Evolutionary conservation across 2,888 invertebrate genomes (phyloP), one percentile per base, ranked within the genome.

Genomic region (Philaethria dido): DNA sequence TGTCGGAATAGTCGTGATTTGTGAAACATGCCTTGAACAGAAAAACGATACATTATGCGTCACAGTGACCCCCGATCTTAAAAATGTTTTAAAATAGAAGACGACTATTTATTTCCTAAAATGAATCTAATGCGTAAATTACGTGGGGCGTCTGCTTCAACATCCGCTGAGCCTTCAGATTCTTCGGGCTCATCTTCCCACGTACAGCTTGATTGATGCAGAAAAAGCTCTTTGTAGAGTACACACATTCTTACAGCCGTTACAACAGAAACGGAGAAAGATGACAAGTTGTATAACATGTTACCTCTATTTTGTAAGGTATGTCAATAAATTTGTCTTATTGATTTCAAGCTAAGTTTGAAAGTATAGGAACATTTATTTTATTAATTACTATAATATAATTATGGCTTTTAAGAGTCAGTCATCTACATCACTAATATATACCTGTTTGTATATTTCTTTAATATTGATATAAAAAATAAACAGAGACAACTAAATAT

Each of bases 271-370:
- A 93, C 94, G 64, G 98, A 98, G 85, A 95, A 96, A 80, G 98
- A 99, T 90, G 97, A 97, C 81, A 98, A 98, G 87, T 94, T 99
- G 14, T 99, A 99, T 89, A 98, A 98, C 86, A 98, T 99, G 98
- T 93, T 99, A 83, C 99, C 99, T 64, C 93, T 99, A 45, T 99
- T 99, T 93, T 99, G 98, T 93, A 99, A 99, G 95, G 98, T 98
- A 93, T 76, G 50, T 13, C 18, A 44, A 44, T 29, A 14, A 18
- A 14, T 14, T 33, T 18, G 16, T 45, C 45, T 47, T 42, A 57
- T 57, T 57, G 55, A 57, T 57, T 57, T 57, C 52, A 9, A 29
- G 16, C n/a, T 29, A 3, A 29, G 4, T 29, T 16, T 52, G n/a
- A 45, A 45, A 18, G 3, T 20, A 45, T 45, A 45, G 45, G 11